phyloP scores from a whole-genome alignment of 2,888 invertebrate species.

The Muschampia staudingeri region DNA sequence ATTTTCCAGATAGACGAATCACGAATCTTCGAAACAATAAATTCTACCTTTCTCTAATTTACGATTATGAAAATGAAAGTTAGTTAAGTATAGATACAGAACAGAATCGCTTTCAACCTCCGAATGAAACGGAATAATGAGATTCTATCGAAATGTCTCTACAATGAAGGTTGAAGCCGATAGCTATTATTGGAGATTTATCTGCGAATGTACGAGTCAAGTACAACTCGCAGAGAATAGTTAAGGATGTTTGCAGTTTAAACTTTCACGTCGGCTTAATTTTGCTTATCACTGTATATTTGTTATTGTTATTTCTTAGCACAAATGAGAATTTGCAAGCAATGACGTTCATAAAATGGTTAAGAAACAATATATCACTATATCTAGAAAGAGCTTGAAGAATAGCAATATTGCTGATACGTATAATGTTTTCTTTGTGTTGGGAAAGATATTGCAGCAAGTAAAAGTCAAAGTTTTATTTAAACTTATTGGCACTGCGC shows the following conservation, averaged over 20 bases:
- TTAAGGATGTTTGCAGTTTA: background rate
- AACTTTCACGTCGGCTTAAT: background rate
- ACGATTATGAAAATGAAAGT: slow-evolving; percentile 52
- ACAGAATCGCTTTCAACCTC: slow-evolving; percentile 44
- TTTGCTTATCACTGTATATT: background rate
- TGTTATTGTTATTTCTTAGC: too few species aligned
- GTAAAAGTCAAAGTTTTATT: too few species aligned
- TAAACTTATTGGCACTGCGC: too few species aligned
- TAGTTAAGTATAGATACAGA: slow-evolving; percentile 47
- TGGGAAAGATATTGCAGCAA: too few species aligned
- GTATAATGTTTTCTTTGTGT: too few species aligned
- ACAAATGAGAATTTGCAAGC: too few species aligned
- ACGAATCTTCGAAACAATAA: slow-evolving; percentile 44
- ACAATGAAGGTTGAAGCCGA: slow-evolving; percentile 40
- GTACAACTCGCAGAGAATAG: background rate
- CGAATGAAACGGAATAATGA: slow-evolving; percentile 45
- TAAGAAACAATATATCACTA: too few species aligned
- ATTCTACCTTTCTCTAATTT: slow-evolving; percentile 50
- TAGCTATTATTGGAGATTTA: slow-evolving; percentile 34
- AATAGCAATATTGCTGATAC: too few species aligned
- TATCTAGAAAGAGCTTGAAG: too few species aligned
- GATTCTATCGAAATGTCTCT: slow-evolving; percentile 46
- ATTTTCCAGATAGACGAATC: slow-evolving; percentile 42
- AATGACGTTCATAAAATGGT: too few species aligned
- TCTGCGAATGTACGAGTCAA: background rate